Percentiles rank a stretch among this genome's conserved stretches.
These are phyloP conservation scores for Nomada goodeniana DNA, from an alignment of 2,888 invertebrate species.

Conservation along the genomic window DNA sequence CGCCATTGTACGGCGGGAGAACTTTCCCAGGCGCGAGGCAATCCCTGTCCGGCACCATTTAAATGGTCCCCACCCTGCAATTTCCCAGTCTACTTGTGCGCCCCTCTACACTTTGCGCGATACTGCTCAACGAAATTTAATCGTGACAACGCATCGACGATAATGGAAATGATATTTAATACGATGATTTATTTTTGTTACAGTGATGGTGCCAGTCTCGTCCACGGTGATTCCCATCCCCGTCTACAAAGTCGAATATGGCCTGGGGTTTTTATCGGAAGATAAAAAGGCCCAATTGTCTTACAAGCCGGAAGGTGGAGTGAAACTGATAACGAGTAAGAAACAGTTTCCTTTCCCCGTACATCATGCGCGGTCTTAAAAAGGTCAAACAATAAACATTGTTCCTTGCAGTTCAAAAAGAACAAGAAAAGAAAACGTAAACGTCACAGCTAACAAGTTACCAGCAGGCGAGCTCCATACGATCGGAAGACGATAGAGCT, in stretches of 20 bases:
- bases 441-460: background rate
- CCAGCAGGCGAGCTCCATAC: background rate
- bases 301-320: conserved; percentile 77
- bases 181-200: conserved; percentile 35
- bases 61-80: too few species aligned
- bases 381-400: background rate
- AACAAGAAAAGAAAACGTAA: conserved; percentile 69
- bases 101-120: too few species aligned
- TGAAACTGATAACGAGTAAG: conserved; percentile 80
- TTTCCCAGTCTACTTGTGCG: background rate
- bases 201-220: conserved; percentile 88
- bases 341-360: background rate
- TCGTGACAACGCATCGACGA: too few species aligned
- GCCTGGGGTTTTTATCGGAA: conserved; percentile 82
- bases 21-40: background rate
- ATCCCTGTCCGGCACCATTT: background rate
- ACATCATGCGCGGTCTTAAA: too few species aligned
- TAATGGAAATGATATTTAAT: background rate
- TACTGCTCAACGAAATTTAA: background rate
- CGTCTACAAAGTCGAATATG: conserved; percentile 87
- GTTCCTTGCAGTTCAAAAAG: conserved; percentile 72
- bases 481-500: conserved; percentile 2
- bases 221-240: conserved; percentile 88
- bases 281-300: conserved; percentile 77
- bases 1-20: conserved; percentile 5